These are phyloP conservation scores for Masticophis lateralis DNA, from an alignment of 2,797 vertebrate species.

Conservation along the genomic window DNA sequence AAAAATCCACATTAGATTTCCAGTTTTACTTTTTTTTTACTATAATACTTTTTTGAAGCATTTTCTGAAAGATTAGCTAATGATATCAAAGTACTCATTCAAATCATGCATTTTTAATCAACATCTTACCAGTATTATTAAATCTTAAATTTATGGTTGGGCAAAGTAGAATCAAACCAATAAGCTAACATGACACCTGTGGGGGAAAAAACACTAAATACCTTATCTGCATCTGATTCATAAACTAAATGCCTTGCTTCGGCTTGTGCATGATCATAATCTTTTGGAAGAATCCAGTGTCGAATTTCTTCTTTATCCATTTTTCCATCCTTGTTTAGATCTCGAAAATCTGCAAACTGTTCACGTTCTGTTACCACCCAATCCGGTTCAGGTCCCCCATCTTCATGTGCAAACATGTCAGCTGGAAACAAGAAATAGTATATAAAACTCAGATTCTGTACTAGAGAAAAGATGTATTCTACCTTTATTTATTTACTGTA, in stretches of 20 bases:
- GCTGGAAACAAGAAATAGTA: conserved; percentile 70
- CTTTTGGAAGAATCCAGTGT: conserved; percentile 96
- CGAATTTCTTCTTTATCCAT: conserved; percentile 94
- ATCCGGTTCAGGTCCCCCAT: conserved; percentile 90
- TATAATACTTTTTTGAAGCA: neutral
- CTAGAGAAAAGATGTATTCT: neutral
- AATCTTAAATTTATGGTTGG: neutral
- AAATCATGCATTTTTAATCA: neutral
- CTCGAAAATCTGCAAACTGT: conserved; percentile 95
- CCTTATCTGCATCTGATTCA: conserved; percentile 93
- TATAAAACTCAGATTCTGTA: conserved; percentile 8
- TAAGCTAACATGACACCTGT: neutral
- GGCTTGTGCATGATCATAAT: conserved; percentile 94
- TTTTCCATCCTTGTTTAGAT: conserved; percentile 95
- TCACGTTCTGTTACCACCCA: conserved; percentile 94
- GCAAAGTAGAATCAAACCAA: neutral
- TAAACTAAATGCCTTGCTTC: conserved; percentile 95
- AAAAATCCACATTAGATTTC: neutral
- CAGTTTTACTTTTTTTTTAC: neutral
- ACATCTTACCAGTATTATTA: neutral
- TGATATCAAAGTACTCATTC: neutral
- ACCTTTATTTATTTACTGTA: neutral
- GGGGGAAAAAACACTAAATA: conserved; percentile 52
- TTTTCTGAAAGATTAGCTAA: neutral
- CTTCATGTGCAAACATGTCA: conserved; percentile 98